A percentile compares a stretch with the other conserved stretches of the same genome.
phyloP scores from a whole-genome alignment of 2,888 invertebrate genomes.

The Epiblema foenella region DNA sequence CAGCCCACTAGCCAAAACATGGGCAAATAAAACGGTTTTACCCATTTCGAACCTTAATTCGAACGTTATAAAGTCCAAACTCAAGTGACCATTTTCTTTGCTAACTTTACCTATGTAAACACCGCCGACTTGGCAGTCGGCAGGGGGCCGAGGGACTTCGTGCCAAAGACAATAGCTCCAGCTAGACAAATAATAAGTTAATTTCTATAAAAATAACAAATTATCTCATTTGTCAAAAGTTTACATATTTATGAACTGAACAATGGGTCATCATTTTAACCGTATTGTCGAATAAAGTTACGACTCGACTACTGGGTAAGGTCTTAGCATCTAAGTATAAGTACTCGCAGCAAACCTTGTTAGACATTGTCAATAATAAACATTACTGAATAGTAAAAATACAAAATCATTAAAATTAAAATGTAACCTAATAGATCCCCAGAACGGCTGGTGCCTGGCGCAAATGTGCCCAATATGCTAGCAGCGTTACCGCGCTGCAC shows the following conservation, averaged over 20 bases:
- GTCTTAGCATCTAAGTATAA: not conserved
- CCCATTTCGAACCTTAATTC: not conserved
- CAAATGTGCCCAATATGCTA: no score
- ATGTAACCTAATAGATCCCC: no score
- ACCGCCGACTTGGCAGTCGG: constrained; percentile 60
- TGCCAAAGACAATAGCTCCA: constrained; percentile 59
- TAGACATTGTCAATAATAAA: not conserved
- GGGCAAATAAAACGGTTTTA: not conserved
- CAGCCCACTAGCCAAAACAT: no score
- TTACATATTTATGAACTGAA: constrained; percentile 49
- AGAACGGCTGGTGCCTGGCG: no score
- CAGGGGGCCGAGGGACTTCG: constrained; percentile 57
- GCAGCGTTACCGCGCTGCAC: no score
- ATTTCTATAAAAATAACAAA: constrained; percentile 56
- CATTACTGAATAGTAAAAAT: no score
- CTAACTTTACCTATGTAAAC: not conserved
- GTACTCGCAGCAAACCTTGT: no score
- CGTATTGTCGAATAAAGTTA: constrained; percentile 7
- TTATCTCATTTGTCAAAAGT: constrained; percentile 47
- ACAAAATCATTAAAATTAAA: no score
- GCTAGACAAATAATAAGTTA: constrained; percentile 63
- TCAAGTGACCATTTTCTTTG: not conserved
- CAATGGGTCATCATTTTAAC: constrained; percentile 9
- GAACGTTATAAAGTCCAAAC: not conserved
- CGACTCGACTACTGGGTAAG: not conserved